Base-by-base conservation (phyloP, 1,140 invertebrate species). In the Lucilia cuprina region DNA sequence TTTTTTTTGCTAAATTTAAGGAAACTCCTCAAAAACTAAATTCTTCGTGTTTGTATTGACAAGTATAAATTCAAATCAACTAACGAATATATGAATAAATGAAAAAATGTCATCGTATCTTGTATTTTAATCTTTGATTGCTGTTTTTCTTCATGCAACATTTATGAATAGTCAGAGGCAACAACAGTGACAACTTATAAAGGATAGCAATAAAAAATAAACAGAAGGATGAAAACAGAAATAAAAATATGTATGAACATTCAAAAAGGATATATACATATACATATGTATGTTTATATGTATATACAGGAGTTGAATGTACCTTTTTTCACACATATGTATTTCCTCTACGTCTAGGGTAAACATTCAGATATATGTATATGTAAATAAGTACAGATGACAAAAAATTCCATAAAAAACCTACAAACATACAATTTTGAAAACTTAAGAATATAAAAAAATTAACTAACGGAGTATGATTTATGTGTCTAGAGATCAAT, bases 41-140 rank as follows among this genome's bases (percentile, higher is more conserved):
- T 41, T 41, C 41, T 41, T 41, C 30, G 35, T 77, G 74, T 77
- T 34, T 41, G 12, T 77, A 77, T 77, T 41, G 34, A 41, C 74
- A 77, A 34, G 35, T 13, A 77, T 41, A 41, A 77, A 41, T 41
- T 41, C 35, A 17, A 41, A 5, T 41, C 87, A 89, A 87, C 87
- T 86, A 87, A 19, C 13, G 9, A n/a, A 65, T 41, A 87, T 89
- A 87, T 88, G 87, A 87, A 30, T 30, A 30, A 30, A 30, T 30
- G 25, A 1, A 30, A 55, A 88, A 89, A 89, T 89, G 88, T 89
- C 88, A 89, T 89, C 88, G 88, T 89, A 89, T 89, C 88, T 89
- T 75, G 86, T 88, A 89, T 89, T 89, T 87, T 88, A 87, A 89
- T 89, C 88, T 89, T 89, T 89, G 88, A 89, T 89, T 89, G 88